These are phyloP conservation scores for Popillia japonica DNA, from an alignment of 1,140 invertebrate species.

Conservation along the genomic window DNA sequence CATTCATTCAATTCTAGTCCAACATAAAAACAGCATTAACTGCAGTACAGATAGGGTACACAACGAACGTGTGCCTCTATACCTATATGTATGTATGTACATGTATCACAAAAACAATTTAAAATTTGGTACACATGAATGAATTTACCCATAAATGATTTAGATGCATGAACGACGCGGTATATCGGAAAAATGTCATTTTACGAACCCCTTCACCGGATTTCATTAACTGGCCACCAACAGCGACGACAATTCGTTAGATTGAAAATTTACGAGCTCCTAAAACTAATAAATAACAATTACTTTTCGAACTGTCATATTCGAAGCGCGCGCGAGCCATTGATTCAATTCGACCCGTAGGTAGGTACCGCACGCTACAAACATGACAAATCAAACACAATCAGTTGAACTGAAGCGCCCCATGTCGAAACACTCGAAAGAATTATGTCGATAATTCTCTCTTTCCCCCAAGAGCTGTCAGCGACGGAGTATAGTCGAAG, in stretches of 20 bases:
- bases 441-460: conserved; percentile 23
- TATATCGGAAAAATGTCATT: conserved; percentile 14
- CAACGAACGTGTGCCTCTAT: too few species aligned
- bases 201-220: not conserved
- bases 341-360: not conserved
- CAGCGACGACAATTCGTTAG: conserved; percentile 26
- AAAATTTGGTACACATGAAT: not conserved
- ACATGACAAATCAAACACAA: conserved; percentile 15
- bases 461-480: not conserved
- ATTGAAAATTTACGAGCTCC: conserved; percentile 22
- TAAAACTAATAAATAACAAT: conserved; percentile 26
- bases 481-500: not conserved
- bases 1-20: too few species aligned
- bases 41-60: too few species aligned
- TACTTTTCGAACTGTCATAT: conserved; percentile 23
- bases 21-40: too few species aligned
- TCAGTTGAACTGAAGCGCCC: conserved; percentile 7
- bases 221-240: conserved; percentile 22
- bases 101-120: conserved; percentile 2
- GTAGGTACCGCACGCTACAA: not conserved
- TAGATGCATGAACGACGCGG: not conserved
- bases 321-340: not conserved
- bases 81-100: too few species aligned
- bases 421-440: conserved; percentile 17
- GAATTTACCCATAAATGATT: conserved; percentile 9